Conservation (phyloP, 2,888 invertebrate genomes). For the Epistrophella euchroma region DNA sequence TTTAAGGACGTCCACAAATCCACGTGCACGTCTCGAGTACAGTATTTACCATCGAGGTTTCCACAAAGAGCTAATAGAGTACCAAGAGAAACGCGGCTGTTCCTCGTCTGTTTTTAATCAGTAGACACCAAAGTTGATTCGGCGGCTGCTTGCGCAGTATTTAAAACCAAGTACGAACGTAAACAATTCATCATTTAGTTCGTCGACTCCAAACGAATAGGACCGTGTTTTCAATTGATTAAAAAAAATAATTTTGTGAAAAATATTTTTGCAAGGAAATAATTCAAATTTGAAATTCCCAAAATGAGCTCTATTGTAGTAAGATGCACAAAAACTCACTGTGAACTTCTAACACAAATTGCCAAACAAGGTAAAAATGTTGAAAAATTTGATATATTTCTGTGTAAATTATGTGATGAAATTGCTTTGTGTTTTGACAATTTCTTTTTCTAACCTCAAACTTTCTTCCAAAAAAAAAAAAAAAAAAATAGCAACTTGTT, state of each 20-base stretch:
- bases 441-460: conserved; percentile 59
- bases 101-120: conserved; percentile 3
- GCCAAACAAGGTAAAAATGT: conserved; percentile 65
- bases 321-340: conserved; percentile 63
- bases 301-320: conserved; percentile 56
- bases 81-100: conserved; percentile 27
- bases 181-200: conserved; percentile 69
- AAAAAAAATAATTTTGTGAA: conserved; percentile 4
- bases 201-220: conserved; percentile 28
- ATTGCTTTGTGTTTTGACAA: conserved; percentile 25
- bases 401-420: conserved; percentile 46
- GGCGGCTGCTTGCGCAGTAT: too few species aligned
- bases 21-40: conserved; percentile 29
- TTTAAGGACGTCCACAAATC: conserved; percentile 57
- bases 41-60: neutral
- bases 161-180: conserved; percentile 57
- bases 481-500: conserved; percentile 59
- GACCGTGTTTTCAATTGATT: neutral
- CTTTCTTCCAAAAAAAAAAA: conserved; percentile 26
- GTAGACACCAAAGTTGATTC: neutral
- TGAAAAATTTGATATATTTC: neutral
- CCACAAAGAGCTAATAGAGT: neutral
- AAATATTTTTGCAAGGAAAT: conserved; percentile 10
- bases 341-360: conserved; percentile 58
- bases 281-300: neutral